Conservation (phyloP, 2,113 vertebrate genomes). For the Ophiodon elongatus region DNA sequence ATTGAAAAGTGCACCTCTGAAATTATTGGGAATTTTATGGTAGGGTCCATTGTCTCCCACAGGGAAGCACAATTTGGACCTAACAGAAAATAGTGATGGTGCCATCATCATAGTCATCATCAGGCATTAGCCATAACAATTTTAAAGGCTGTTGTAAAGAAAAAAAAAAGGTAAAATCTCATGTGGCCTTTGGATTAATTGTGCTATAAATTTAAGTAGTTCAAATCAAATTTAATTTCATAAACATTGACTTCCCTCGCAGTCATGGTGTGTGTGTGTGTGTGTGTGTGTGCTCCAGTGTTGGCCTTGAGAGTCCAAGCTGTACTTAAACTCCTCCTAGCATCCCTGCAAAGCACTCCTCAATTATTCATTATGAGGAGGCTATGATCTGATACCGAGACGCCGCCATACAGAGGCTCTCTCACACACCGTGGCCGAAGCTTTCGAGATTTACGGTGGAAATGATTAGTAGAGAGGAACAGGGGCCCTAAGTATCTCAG, state of each 20-base stretch:
- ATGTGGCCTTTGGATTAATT: too few relatives aligned
- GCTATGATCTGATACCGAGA: constrained; percentile 38
- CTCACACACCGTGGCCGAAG: background rate
- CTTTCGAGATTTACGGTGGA: constrained; percentile 7
- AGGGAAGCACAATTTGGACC: too few relatives aligned
- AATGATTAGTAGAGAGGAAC: constrained; percentile 17
- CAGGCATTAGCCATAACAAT: too few relatives aligned
- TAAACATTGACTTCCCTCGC: background rate
- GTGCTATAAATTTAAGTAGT: background rate
- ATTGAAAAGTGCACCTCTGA: too few relatives aligned
- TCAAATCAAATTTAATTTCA: background rate
- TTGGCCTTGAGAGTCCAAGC: background rate
- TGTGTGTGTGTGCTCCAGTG: background rate
- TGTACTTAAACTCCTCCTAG: constrained; percentile 14
- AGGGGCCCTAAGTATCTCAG: background rate
- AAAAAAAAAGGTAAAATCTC: too few relatives aligned
- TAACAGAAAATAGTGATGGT: too few relatives aligned
- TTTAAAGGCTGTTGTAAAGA: too few relatives aligned
- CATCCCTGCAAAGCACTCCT: constrained; percentile 32
- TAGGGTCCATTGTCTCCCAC: too few relatives aligned
- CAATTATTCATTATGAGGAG: constrained; percentile 54
- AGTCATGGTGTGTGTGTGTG: too few relatives aligned
- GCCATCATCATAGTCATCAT: too few relatives aligned
- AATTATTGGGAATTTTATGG: too few relatives aligned
- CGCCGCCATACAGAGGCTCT: background rate